These are phyloP conservation scores for Chloroclysta siterata DNA, from an alignment of 2,888 invertebrate species.

Conservation along the genomic window DNA sequence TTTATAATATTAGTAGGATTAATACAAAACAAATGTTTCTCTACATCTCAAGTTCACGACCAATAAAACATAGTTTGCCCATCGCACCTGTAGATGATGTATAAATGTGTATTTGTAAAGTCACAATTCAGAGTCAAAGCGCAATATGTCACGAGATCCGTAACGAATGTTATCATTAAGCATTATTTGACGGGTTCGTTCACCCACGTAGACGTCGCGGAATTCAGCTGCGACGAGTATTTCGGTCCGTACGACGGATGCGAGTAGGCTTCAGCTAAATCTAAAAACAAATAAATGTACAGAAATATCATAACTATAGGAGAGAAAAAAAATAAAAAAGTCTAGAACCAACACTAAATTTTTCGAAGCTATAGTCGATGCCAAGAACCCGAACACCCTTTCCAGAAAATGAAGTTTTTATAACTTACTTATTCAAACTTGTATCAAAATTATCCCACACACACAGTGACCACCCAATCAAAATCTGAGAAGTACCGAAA, in stretches of 20 bases:
- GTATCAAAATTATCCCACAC: background rate
- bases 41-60: background rate
- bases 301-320: conserved; percentile 1
- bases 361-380: background rate
- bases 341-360: background rate
- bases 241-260: conserved; percentile 73
- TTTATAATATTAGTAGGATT: no score
- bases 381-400: background rate
- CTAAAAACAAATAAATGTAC: conserved; percentile 73
- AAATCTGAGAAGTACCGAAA: conserved; percentile 10
- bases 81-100: conserved; percentile 1
- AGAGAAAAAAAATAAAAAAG: no score
- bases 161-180: conserved; percentile 54
- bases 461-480: background rate
- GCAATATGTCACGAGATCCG: conserved; percentile 42
- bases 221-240: conserved; percentile 77
- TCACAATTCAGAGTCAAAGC: conserved; percentile 10
- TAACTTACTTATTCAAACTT: background rate
- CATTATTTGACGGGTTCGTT: conserved; percentile 68
- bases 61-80: background rate
- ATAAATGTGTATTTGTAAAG: background rate
- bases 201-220: conserved; percentile 81
- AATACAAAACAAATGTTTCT: no score
- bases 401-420: background rate
- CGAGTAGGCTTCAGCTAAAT: conserved; percentile 74